Conservation (phyloP, 2,888 invertebrate species). For the Bursaphelenchus okinawaensis region DNA sequence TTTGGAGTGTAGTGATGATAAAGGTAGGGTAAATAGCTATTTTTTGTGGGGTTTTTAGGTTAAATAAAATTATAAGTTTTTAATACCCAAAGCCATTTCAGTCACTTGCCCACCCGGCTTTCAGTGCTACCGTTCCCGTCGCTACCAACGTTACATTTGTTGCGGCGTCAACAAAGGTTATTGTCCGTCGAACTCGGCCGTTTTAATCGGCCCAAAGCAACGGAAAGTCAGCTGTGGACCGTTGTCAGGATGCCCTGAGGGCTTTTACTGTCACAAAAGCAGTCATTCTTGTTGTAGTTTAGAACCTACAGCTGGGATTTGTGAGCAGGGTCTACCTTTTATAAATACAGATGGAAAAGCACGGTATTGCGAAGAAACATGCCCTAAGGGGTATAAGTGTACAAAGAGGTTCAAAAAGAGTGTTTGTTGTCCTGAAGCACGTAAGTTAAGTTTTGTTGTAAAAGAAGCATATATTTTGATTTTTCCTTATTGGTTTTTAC, state of each 20-base stretch:
- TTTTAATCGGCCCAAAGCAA: slow-evolving; percentile 19
- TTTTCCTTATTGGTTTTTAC: no score
- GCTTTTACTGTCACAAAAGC: slow-evolving; percentile 25
- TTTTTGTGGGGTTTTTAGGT: no score
- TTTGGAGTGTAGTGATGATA: slow-evolving; percentile 6
- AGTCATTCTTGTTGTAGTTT: slow-evolving; percentile 22
- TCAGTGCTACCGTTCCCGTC: slow-evolving; percentile 15
- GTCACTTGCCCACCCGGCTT: slow-evolving; percentile 28
- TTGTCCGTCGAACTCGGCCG: slow-evolving; percentile 25
- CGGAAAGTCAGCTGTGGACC: slow-evolving; percentile 19
- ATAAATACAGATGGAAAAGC: slow-evolving; percentile 18
- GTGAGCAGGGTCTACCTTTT: slow-evolving; percentile 26
- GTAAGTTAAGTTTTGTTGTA: no score
- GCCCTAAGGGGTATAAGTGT: slow-evolving; percentile 27
- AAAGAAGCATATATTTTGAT: no score
- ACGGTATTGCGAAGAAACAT: slow-evolving; percentile 13
- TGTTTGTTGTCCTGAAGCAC: slow-evolving; percentile 24
- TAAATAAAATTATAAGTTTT: no score
- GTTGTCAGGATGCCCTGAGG: slow-evolving; percentile 20
- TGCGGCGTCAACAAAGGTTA: slow-evolving; percentile 20
- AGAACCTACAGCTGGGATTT: slow-evolving; percentile 23
- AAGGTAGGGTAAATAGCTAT: not conserved
- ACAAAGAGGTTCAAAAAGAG: slow-evolving; percentile 21
- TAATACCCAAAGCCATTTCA: no score
- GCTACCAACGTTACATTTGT: slow-evolving; percentile 11